Evolutionary conservation across 2,113 vertebrate genomes (phyloP).

Genomic region (Bucco capensis): DNA sequence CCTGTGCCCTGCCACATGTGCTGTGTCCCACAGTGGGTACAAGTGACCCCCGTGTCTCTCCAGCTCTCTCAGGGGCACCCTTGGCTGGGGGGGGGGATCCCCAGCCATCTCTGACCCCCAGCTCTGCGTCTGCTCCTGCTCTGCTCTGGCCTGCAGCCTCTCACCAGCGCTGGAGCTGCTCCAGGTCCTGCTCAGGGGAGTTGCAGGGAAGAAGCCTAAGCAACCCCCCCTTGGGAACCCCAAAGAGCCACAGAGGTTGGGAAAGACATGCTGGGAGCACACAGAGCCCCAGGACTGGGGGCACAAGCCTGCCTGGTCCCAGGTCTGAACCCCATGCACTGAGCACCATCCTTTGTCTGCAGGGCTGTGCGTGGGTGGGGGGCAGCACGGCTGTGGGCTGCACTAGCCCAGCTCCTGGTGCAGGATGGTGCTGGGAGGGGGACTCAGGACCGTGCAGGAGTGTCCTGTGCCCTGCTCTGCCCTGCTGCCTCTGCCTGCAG

Average conservation of each 20-base stretch:
- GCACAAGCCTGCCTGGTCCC: not conserved
- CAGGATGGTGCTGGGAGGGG: not conserved
- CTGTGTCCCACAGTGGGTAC: accelerated
- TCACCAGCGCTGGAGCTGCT: not conserved
- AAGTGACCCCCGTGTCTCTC: accelerated
- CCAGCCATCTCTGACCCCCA: not conserved
- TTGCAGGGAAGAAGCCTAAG: not conserved
- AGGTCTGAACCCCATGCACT: accelerated
- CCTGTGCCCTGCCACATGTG: not conserved
- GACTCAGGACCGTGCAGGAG: accelerated
- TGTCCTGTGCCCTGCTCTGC: accelerated
- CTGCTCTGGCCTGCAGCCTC: not conserved
- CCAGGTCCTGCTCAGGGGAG: not conserved
- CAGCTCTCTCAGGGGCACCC: not conserved
- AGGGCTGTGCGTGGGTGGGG: not conserved
- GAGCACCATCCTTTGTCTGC: not conserved
- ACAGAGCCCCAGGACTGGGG: not conserved
- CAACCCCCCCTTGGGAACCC: accelerated
- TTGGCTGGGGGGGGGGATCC: not conserved
- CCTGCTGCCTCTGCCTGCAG: not conserved
- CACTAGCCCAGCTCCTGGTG: not conserved
- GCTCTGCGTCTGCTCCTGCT: not conserved
- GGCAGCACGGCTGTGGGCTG: not conserved
- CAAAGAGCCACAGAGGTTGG: not conserved
- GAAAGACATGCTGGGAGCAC: not conserved